Conservation (phyloP, 2,113 vertebrate genomes). For the Thermophis baileyi region DNA sequence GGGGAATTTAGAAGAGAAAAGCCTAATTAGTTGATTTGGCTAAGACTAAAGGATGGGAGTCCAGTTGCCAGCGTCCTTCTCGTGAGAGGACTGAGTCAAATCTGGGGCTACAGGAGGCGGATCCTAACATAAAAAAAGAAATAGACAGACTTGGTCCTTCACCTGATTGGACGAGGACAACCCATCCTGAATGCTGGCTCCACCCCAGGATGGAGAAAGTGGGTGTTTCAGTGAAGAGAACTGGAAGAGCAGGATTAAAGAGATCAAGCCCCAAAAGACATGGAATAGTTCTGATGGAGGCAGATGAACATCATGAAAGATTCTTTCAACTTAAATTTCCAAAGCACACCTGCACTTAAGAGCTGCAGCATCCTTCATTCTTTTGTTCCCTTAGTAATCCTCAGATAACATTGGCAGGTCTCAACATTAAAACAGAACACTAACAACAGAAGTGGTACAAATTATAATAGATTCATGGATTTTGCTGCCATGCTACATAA, state of each 20-base stretch:
- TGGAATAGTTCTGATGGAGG: neutral
- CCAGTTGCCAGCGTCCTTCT: too few species aligned
- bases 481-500: neutral
- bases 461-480: neutral
- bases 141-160: too few species aligned
- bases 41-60: too few species aligned
- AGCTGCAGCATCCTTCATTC: neutral
- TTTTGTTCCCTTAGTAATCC: neutral
- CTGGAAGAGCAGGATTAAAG: neutral
- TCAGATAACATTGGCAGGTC: neutral
- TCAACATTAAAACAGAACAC: slow-evolving; percentile 3
- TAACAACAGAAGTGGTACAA: neutral
- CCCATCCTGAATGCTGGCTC: too few species aligned
- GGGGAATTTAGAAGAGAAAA: too few species aligned
- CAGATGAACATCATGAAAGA: neutral
- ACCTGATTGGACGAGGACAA: too few species aligned
- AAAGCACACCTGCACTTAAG: neutral
- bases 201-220: too few species aligned
- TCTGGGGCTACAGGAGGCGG: too few species aligned
- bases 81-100: too few species aligned
- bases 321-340: neutral
- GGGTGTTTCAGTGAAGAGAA: neutral
- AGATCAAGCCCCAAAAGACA: neutral
- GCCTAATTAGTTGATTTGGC: too few species aligned
- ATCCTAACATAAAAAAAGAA: too few species aligned